phyloP scores from a whole-genome alignment of 2,888 invertebrate genomes.

The Acrobasis repandana region DNA sequence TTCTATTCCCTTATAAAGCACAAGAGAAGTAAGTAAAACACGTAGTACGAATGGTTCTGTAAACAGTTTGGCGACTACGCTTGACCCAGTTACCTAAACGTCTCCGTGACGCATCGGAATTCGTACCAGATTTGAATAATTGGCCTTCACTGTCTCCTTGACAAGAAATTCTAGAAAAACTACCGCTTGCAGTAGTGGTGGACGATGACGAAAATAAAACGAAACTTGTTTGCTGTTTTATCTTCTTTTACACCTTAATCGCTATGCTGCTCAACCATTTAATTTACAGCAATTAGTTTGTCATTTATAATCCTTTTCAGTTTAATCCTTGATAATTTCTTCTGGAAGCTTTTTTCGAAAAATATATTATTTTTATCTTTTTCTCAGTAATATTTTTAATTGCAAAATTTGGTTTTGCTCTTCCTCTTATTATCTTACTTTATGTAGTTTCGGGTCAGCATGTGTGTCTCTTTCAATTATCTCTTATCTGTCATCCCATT shows the following conservation, averaged over 20 bases:
- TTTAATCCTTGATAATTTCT: neutral
- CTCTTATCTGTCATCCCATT: too few relatives aligned
- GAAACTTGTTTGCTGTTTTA: constrained; percentile 36
- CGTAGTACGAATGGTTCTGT: constrained; percentile 47
- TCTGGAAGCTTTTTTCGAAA: neutral
- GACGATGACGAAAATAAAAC: constrained; percentile 37
- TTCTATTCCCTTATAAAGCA: constrained; percentile 55
- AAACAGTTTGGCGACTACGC: constrained; percentile 54
- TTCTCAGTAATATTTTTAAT: neutral
- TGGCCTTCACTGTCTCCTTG: constrained; percentile 53
- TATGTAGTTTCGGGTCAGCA: too few relatives aligned
- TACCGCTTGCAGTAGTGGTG: constrained; percentile 35
- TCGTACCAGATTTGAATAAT: constrained; percentile 68
- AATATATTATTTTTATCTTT: neutral
- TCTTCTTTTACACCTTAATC: constrained; percentile 29
- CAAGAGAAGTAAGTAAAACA: constrained; percentile 51
- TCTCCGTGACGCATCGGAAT: constrained; percentile 67
- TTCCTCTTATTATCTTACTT: too few relatives aligned
- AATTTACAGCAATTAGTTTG: constrained; percentile 30
- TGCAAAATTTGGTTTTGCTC: too few relatives aligned
- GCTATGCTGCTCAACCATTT: constrained; percentile 30
- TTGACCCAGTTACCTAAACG: constrained; percentile 63
- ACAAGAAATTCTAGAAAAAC: constrained; percentile 58
- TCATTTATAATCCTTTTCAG: constrained; percentile 1
- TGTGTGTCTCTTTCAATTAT: too few relatives aligned